Percentiles rank a stretch among this genome's conserved stretches.
Evolutionary conservation across 64 coral and sea anemone genomes (phyloP).

Genomic region (Porites australiensis): DNA sequence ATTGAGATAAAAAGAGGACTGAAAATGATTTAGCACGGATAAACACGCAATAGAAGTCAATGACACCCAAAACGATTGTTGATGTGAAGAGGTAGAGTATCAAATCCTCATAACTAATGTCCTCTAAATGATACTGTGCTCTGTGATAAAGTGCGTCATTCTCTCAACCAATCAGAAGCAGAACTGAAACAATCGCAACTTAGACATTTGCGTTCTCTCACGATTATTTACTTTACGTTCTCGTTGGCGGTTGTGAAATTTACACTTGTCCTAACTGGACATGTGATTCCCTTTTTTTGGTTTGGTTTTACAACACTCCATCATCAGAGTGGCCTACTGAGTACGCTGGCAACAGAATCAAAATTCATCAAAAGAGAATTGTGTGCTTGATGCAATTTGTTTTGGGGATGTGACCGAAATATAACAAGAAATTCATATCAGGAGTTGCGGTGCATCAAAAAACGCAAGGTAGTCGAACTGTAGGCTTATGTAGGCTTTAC

Average conservation of each 20-base stretch:
- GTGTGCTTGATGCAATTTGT: slow-evolving; percentile 10
- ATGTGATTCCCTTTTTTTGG: neutral
- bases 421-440: neutral
- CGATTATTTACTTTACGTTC: neutral
- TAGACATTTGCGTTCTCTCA: neutral
- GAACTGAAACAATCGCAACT: neutral
- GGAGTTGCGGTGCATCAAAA: neutral
- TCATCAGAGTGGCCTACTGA: no score
- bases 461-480: neutral
- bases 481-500: neutral
- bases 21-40: neutral
- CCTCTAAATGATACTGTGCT: neutral
- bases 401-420: neutral
- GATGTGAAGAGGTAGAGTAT: neutral
- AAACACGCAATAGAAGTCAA: neutral
- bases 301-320: neutral
- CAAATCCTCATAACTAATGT: slow-evolving; percentile 5
- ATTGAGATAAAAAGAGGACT: neutral
- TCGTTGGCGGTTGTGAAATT: neutral
- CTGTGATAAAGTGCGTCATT: neutral
- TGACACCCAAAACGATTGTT: neutral
- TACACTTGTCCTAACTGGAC: neutral
- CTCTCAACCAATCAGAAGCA: neutral
- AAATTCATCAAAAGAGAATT: neutral
- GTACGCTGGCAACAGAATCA: no score